Evolutionary conservation across 2,113 vertebrate species (phyloP).

Genomic region (Haemorhous mexicanus): DNA sequence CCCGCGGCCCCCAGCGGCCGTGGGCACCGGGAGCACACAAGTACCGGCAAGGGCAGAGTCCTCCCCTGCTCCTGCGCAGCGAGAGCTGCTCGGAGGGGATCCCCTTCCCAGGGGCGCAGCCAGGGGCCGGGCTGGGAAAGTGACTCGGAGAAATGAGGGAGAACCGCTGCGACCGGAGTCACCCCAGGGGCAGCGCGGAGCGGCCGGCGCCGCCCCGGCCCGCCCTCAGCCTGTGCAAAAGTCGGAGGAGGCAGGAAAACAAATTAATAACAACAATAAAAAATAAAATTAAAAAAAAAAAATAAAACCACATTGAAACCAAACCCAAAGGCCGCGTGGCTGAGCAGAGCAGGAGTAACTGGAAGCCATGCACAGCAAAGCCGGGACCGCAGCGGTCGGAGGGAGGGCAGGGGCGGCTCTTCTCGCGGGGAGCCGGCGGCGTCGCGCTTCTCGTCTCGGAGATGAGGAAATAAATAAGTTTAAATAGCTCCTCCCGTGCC

Average conservation of each 20-base stretch:
- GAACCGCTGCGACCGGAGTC: neutral
- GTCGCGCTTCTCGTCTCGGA: neutral
- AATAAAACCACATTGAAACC: constrained; percentile 47
- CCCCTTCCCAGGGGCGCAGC: neutral
- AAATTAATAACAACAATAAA: neutral
- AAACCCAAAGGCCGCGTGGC: constrained; percentile 48
- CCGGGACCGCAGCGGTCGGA: neutral
- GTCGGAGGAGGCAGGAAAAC: neutral
- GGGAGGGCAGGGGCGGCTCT: neutral
- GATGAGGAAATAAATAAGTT: constrained; percentile 75
- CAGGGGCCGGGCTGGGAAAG: neutral
- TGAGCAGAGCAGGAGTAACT: constrained; percentile 20
- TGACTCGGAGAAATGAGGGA: neutral
- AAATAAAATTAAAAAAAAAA: neutral
- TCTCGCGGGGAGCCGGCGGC: constrained; percentile 1
- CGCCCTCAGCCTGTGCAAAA: neutral
- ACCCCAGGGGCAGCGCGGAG: neutral
- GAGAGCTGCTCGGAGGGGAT: neutral
- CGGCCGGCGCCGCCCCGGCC: neutral
- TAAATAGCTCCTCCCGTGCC: constrained; percentile 34
- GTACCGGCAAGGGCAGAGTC: neutral
- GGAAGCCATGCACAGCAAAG: constrained; percentile 67
- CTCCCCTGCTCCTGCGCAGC: neutral
- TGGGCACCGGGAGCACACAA: neutral
- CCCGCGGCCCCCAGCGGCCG: neutral